Conservation (phyloP, 2,797 vertebrate genomes). For the Heterohyrax brucei region DNA sequence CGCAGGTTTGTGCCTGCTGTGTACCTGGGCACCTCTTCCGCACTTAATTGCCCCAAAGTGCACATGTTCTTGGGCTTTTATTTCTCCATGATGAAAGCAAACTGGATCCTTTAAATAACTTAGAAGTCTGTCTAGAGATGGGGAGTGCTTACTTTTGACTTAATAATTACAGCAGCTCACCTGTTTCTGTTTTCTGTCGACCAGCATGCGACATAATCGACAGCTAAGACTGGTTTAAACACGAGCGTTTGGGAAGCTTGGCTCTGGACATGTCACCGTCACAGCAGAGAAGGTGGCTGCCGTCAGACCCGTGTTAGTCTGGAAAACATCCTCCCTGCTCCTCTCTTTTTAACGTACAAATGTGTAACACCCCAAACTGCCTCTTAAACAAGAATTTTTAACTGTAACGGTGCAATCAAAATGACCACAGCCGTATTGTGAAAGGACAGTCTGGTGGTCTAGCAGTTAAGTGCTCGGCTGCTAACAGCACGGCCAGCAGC, state of each 20-base stretch:
- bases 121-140: slow-evolving; percentile 37
- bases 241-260: not conserved
- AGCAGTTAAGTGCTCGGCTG: too few species aligned
- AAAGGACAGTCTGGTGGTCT: too few species aligned
- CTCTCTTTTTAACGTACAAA: not conserved
- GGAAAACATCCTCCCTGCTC: not conserved
- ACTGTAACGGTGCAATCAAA: not conserved
- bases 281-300: slow-evolving; percentile 1
- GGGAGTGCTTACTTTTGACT: slow-evolving; percentile 63
- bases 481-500: too few species aligned
- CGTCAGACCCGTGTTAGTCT: not conserved
- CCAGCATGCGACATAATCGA: slow-evolving; percentile 45
- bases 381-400: slow-evolving; percentile 18
- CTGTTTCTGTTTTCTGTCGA: slow-evolving; percentile 72
- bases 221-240: slow-evolving; percentile 45
- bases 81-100: slow-evolving; percentile 45
- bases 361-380: not conserved
- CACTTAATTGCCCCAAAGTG: slow-evolving; percentile 20
- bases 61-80: not conserved
- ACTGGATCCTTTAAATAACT: slow-evolving; percentile 67
- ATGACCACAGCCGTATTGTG: not conserved
- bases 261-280: not conserved
- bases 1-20: not conserved
- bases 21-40: not conserved
- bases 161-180: slow-evolving; percentile 52